A percentile compares a stretch with the other conserved stretches of the same genome.
Conservation (phyloP, 2,797 vertebrate species). For the Phaenicophaeus curvirostris region DNA sequence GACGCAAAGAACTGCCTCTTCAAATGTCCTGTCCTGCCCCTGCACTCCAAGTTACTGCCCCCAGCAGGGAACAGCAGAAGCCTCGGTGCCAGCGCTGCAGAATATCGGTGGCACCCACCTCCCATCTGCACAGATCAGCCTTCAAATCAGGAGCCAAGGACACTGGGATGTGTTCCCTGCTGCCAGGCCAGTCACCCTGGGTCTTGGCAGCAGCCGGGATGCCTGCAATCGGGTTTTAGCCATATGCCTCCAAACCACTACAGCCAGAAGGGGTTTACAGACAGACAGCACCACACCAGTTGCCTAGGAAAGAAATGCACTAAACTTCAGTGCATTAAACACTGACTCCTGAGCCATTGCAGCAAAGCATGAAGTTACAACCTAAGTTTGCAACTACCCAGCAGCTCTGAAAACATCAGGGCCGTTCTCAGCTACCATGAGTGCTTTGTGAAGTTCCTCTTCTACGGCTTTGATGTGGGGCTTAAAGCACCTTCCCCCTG, state of each 20-base stretch:
- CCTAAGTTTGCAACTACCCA: not conserved
- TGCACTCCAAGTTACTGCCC: not conserved
- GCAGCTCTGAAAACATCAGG: not conserved
- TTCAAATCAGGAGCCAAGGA: not conserved
- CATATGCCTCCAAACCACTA: not conserved
- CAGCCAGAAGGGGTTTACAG: not conserved
- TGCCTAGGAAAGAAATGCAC: not conserved
- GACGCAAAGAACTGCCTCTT: not conserved
- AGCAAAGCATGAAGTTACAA: not conserved
- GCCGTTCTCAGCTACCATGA: not conserved
- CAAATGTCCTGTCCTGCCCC: not conserved
- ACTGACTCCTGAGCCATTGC: not conserved
- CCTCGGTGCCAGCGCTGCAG: not conserved
- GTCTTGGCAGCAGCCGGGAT: not conserved
- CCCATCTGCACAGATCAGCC: not conserved
- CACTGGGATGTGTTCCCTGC: not conserved
- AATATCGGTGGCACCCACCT: fast-evolving
- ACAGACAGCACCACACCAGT: not conserved
- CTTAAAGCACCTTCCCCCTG: not conserved
- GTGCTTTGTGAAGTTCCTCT: not conserved
- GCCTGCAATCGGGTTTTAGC: not conserved
- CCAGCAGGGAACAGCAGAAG: not conserved
- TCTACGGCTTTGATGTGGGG: not conserved
- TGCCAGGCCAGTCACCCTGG: not conserved
- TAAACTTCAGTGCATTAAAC: not conserved